These are phyloP conservation scores for Orycteropus afer DNA, from an alignment of 2,113 vertebrate genomes.

Conservation along the genomic window DNA sequence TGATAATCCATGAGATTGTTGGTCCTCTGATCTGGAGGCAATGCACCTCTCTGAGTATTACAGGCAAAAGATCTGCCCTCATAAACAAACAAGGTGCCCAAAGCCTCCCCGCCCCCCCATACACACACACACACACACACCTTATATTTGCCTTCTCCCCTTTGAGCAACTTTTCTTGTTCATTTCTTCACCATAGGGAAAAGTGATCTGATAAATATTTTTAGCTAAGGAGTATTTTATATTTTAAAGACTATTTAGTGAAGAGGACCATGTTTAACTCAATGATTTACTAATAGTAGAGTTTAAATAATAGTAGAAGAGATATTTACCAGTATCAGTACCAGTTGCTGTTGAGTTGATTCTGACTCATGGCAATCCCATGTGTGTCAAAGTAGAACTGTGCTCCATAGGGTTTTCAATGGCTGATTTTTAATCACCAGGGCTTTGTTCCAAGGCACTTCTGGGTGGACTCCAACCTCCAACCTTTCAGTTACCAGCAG, in stretches of 20 bases:
- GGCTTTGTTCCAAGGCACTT: neutral
- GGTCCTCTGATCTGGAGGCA: neutral
- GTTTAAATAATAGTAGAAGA: neutral
- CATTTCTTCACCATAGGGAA: neutral
- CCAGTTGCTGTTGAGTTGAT: neutral
- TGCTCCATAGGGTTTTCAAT: neutral
- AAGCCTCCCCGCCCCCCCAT: too few species aligned
- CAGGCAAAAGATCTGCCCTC: neutral
- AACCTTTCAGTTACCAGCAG: neutral
- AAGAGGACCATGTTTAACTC: neutral
- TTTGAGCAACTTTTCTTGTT: conserved; percentile 21
- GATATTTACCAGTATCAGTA: neutral
- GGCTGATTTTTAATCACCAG: neutral
- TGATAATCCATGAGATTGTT: neutral
- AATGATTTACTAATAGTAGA: neutral
- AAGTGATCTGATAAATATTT: neutral
- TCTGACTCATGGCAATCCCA: neutral
- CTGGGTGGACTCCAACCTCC: neutral
- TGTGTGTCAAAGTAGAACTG: neutral
- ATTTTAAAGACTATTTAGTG: conserved; percentile 21
- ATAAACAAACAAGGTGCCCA: neutral
- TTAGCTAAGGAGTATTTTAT: neutral
- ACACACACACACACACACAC: too few species aligned
- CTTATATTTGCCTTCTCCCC: neutral
- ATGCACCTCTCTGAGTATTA: neutral